Conservation (phyloP, 2,113 vertebrate genomes). For the Leptosomus discolor region DNA sequence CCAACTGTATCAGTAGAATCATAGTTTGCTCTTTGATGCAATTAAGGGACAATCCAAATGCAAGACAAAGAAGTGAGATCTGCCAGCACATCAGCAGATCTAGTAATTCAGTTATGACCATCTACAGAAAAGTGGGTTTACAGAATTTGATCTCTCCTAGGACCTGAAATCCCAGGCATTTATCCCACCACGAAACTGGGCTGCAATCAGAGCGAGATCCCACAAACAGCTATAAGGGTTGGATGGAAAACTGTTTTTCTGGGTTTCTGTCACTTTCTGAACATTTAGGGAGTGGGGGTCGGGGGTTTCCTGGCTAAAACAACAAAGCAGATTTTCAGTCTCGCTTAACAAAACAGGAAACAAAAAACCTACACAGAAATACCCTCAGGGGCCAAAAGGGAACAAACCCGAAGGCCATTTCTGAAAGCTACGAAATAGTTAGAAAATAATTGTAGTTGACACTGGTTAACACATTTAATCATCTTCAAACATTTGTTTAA, state of each 20-base stretch:
- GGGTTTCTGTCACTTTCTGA: not conserved
- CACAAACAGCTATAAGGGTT: too few species aligned
- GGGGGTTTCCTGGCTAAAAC: not conserved
- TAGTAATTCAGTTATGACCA: not conserved
- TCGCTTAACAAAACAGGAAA: not conserved
- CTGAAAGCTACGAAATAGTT: not conserved
- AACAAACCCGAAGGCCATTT: not conserved
- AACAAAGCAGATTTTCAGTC: not conserved
- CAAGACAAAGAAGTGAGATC: accelerated
- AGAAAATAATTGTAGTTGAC: not conserved
- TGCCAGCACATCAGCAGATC: accelerated
- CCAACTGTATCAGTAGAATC: too few species aligned
- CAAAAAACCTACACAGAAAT: not conserved
- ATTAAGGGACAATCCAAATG: not conserved
- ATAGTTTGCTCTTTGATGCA: not conserved
- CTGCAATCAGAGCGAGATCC: not conserved
- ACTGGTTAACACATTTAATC: not conserved
- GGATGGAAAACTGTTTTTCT: too few species aligned
- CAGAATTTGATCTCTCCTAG: not conserved
- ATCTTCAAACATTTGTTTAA: not conserved
- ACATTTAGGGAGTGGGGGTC: not conserved
- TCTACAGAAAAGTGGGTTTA: not conserved
- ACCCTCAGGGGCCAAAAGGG: not conserved
- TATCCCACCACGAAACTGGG: accelerated
- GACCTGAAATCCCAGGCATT: not conserved